Percentiles rank a stretch among this genome's conserved stretches.
Conservation (phyloP, 2,113 vertebrate species). For the Rhipidura dahli region DNA sequence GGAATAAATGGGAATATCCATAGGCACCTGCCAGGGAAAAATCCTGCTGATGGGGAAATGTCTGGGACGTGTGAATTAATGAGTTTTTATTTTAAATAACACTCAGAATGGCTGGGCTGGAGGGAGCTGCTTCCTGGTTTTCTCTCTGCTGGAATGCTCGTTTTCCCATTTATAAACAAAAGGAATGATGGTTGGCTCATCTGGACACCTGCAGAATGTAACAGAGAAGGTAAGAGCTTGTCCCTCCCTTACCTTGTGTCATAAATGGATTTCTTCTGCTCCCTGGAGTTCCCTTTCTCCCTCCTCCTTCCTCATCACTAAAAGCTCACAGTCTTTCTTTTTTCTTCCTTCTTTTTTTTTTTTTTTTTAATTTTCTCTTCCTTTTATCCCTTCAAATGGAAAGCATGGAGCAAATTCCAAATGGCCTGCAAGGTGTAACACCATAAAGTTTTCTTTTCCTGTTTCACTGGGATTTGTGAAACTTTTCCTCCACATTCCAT, state of each 20-base stretch:
- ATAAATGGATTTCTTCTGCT: background rate
- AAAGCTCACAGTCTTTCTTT: background rate
- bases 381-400: background rate
- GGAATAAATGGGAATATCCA: background rate
- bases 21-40: background rate
- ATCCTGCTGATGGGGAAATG: background rate
- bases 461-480: background rate
- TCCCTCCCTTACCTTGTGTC: background rate
- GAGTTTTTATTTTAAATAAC: background rate
- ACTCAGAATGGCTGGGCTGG: background rate
- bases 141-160: background rate
- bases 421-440: background rate
- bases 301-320: background rate
- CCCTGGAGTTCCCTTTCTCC: background rate
- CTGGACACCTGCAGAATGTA: background rate
- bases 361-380: too few species aligned
- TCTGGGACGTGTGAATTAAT: background rate
- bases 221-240: background rate
- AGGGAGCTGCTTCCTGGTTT: background rate
- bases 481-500: background rate
- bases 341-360: fast-evolving
- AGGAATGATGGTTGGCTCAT: background rate
- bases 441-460: background rate
- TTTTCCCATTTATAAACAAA: background rate
- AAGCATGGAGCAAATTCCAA: background rate